Base-by-base conservation (phyloP, 2,797 vertebrate species). In the Notamacropus eugenii region DNA sequence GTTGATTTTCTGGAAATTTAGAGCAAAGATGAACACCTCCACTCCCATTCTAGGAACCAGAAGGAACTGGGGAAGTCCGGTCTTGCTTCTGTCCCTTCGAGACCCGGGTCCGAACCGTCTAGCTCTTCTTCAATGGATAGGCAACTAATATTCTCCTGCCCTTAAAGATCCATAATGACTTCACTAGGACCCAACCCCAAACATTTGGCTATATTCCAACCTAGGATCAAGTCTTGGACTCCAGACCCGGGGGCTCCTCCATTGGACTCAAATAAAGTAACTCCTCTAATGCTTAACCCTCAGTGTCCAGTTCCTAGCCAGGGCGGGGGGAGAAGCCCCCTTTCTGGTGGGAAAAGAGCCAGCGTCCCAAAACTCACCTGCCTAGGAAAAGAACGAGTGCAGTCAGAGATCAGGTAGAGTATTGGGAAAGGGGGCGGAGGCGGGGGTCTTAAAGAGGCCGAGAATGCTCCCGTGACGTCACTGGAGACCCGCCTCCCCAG, bases 381-480 rank as follows among this genome's bases (percentile, higher is more conserved):
- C 55, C 0, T 0, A 22, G 2, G 0, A 5, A 1, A 1, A 52
- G 3, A 6, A 56, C 0, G 34, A 31, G 90, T 19, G 55, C 91
- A 94, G 54, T 8, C n/a, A 54, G 16, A 58, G 92, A 91, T 82
- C 59, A 55, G 13, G 95, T 59, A 19, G 92, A 97, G 52, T 97
- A 96, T 24, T 40, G 10, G 91, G 40, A 56, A 91, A 0, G 2
- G 87, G 58, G 95, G 95, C 92, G 94, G 96, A 95, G 96, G 95
- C 87, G 62, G 97, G 95, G 97, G 97, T 96, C 97, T 98, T 98
- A 97, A 98, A 95, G 95, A 27, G 46, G 92, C 52, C 0, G 90
- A 16, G 5, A 91, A 91, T 91, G 50, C 90, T 50, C 90, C 52
- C 90, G 34, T 97, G 97, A 98, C 98, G 97, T 98, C 97, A 98